Evolutionary conservation across 2,113 vertebrate genomes (phyloP), one percentile per base, ranked within the genome.

Genomic region (Pachyramphus minor): DNA sequence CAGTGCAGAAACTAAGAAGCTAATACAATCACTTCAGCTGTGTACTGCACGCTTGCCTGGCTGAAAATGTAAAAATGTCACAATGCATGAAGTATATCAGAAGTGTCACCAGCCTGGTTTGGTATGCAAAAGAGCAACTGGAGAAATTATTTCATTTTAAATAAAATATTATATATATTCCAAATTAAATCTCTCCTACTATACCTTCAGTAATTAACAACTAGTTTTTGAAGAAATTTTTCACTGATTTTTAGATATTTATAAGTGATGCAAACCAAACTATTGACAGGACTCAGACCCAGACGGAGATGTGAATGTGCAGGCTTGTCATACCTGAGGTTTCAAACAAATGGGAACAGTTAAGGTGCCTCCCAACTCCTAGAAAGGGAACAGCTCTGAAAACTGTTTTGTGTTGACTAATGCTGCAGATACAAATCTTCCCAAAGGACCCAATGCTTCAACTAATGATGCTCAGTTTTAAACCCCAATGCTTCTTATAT

Each of bases 1-100:
- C 79, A 71, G 64, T 81, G 93, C 56, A 92, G 87, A 91, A 93
- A 88, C 62, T 79, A 92, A 96, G 92, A 59, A 96, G 73, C 56
- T 80, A 96, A 97, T 78, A 81, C 83, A 84, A 86, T 93, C 60
- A 23, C 69, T 84, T 80, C 72, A 81, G 76, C 84, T 86, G 68
- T 45, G 73, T 84, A 67, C 27, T 87, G 86, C 64, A 45, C 60
- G 85, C 87, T 94, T 92, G 89, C 88, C 80, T 73, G 71, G 79
- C 49, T 75, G 80, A 73, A 96, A 91, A 91, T 75, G 76, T 81
- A 76, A 86, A 95, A 94, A 69, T 63, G 59, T 92, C 84, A 93
- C 31, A 58, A 92, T 49, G 75, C 69, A 92, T 84, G 60, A 93
- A 86, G 55, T 64, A 72, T 30, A 84, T 72, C 60, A 67, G n/a